Evolutionary conservation across 2,113 vertebrate genomes (phyloP).

Genomic region (Apus apus): DNA sequence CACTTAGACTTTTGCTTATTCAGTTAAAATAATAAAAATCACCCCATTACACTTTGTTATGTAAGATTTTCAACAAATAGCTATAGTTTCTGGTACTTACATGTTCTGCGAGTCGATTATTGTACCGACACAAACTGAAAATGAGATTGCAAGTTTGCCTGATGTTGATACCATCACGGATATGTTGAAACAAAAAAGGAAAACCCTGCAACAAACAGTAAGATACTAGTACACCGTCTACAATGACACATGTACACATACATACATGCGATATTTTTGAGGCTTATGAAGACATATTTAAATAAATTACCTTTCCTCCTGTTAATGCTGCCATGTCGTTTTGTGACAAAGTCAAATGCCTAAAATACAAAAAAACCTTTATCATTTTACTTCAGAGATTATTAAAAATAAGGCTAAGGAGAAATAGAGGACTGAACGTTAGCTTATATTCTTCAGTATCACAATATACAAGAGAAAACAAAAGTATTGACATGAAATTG

Average conservation of each 20-base stretch:
- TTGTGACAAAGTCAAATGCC: slow-evolving; percentile 97
- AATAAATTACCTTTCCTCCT: slow-evolving; percentile 88
- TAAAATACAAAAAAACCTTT: slow-evolving; percentile 60
- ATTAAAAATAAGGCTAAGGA: neutral
- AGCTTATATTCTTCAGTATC: neutral
- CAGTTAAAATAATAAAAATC: neutral
- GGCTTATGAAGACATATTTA: neutral
- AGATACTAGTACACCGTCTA: neutral
- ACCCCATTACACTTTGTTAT: neutral
- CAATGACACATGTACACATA: neutral
- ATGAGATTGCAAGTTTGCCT: slow-evolving; percentile 98
- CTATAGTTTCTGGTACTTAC: slow-evolving; percentile 73
- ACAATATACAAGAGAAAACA: neutral
- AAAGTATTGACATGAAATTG: neutral
- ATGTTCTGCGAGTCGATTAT: slow-evolving; percentile 96
- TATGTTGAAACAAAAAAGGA: slow-evolving; percentile 99
- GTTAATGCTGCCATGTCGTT: slow-evolving; percentile 99
- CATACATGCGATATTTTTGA: neutral
- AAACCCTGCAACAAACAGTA: slow-evolving; percentile 83
- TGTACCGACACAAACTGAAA: slow-evolving; percentile 98
- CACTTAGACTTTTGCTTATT: slow-evolving; percentile 44
- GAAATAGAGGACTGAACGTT: neutral
- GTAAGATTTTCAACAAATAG: neutral
- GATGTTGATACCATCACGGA: slow-evolving; percentile 98
- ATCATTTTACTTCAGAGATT: neutral